Percentiles rank a stretch among this genome's conserved stretches.
These are phyloP conservation scores for Phaetusa simplex DNA, from an alignment of 2,113 vertebrate genomes.

Conservation along the genomic window DNA sequence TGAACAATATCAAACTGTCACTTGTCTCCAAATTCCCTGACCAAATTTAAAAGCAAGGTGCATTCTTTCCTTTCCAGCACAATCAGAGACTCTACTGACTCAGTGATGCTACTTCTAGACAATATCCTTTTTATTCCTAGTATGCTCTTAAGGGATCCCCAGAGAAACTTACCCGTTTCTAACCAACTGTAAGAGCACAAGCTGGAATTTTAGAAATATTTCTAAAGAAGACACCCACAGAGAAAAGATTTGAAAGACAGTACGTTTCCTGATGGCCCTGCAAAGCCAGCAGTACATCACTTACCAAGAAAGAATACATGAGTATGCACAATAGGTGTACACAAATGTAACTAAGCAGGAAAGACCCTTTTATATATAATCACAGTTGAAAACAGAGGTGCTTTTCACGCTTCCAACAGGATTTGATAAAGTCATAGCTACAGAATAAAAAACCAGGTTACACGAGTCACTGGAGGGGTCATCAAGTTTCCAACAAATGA, in stretches of 20 bases:
- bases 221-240: background rate
- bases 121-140: background rate
- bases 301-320: background rate
- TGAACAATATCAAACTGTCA: background rate
- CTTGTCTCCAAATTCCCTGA: background rate
- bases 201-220: background rate
- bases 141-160: background rate
- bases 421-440: background rate
- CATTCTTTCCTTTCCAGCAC: background rate
- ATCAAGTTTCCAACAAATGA: background rate
- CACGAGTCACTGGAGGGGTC: background rate
- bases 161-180: background rate
- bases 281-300: background rate
- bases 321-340: background rate
- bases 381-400: background rate
- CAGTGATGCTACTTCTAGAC: background rate
- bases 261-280: background rate
- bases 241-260: background rate
- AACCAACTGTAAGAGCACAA: background rate
- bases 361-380: background rate
- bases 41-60: background rate
- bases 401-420: background rate
- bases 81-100: background rate
- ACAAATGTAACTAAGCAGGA: background rate
- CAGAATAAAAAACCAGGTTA: background rate